Evolutionary conservation across 2,888 invertebrate genomes (phyloP).

Genomic region (Patella ulyssiponensis): DNA sequence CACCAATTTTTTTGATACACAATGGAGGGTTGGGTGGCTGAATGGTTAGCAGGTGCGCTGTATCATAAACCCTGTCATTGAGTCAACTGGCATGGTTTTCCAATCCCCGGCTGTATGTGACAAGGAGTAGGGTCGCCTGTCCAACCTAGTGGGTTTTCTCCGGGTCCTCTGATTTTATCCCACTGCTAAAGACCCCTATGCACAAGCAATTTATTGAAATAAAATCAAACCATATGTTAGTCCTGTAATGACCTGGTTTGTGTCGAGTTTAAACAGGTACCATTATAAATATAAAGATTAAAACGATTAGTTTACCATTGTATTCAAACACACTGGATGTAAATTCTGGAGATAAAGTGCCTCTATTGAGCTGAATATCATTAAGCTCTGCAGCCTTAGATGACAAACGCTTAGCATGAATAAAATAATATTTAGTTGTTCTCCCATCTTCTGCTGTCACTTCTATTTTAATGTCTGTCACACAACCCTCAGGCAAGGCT

Average conservation of each 20-base stretch:
- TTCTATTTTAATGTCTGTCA: constrained; percentile 69
- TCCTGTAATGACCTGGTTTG: too few relatives aligned
- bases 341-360: constrained; percentile 62
- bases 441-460: constrained; percentile 70
- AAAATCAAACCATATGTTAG: too few relatives aligned
- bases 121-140: too few relatives aligned
- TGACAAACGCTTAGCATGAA: constrained; percentile 65
- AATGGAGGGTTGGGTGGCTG: too few relatives aligned
- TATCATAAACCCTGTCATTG: too few relatives aligned
- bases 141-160: too few relatives aligned
- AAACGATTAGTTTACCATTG: constrained; percentile 50
- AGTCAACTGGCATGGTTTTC: too few relatives aligned
- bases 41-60: too few relatives aligned
- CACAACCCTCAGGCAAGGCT: constrained; percentile 64
- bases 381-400: constrained; percentile 68
- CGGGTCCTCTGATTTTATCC: too few relatives aligned
- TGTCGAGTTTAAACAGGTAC: background rate
- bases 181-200: too few relatives aligned
- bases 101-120: too few relatives aligned
- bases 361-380: constrained; percentile 54
- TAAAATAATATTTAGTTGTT: constrained; percentile 64
- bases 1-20: background rate
- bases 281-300: background rate
- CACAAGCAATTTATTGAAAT: too few relatives aligned
- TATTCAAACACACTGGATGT: constrained; percentile 50